Conservation (phyloP, 1,140 invertebrate genomes). For the Propsilocerus akamusi region DNA sequence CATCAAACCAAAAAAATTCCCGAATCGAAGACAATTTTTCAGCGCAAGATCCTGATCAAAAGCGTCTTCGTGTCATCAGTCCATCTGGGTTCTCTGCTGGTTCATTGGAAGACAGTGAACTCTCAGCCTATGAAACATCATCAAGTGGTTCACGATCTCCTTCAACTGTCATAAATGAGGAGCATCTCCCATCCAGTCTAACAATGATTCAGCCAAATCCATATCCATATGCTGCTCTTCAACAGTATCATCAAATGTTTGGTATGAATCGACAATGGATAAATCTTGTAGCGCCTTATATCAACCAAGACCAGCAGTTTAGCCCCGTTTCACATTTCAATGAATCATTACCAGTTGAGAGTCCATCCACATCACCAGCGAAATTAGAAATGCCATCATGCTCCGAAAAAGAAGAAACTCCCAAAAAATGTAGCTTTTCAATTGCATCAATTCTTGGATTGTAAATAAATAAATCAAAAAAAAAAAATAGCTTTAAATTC, state of each 20-base stretch:
- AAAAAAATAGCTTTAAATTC: too few relatives aligned
- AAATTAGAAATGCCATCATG: neutral
- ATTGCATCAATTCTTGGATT: neutral
- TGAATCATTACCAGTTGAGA: neutral
- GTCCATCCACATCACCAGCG: neutral
- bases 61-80: neutral
- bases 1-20: neutral
- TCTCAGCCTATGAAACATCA: neutral
- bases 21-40: neutral
- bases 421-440: neutral
- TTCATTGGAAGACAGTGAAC: neutral
- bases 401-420: neutral
- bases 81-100: neutral
- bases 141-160: neutral
- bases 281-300: neutral
- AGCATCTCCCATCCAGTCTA: neutral
- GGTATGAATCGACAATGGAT: neutral
- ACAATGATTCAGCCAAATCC: neutral
- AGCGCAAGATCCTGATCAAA: neutral
- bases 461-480: neutral
- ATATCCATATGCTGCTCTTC: neutral
- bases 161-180: neutral
- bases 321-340: neutral
- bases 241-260: neutral
- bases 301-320: neutral